These are phyloP conservation scores for Chesias legatella DNA, from an alignment of 2,888 invertebrate genomes.

Conservation along the genomic window DNA sequence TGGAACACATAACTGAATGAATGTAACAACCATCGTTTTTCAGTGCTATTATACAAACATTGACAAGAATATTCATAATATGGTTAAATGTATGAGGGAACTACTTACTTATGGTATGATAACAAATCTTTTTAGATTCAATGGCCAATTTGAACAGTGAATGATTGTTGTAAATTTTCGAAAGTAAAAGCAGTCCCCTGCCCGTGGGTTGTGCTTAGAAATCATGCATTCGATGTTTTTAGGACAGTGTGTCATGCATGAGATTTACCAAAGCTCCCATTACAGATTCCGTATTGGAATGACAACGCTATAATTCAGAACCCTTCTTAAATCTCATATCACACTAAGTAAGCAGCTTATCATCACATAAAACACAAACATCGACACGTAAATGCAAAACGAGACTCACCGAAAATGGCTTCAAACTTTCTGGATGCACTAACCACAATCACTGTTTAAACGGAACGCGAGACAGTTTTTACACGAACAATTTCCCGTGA, in stretches of 20 bases:
- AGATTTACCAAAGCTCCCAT: conserved; percentile 9
- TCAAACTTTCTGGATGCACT: conserved; percentile 62
- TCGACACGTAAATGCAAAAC: conserved; percentile 61
- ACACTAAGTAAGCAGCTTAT: conserved; percentile 32
- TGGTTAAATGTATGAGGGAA: no score
- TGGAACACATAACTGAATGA: no score
- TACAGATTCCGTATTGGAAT: conserved; percentile 11
- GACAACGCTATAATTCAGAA: conserved; percentile 18
- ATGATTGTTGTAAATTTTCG: not conserved
- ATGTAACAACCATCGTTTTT: no score
- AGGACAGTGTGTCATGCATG: conserved; percentile 28
- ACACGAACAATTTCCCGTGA: conserved; percentile 63
- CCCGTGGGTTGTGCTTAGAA: conserved; percentile 4
- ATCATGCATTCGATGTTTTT: conserved; percentile 20
- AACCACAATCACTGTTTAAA: conserved; percentile 58
- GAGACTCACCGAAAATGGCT: conserved; percentile 74
- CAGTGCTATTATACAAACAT: no score
- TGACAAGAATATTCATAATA: no score
- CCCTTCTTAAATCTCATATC: conserved; percentile 30
- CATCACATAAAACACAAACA: conserved; percentile 40
- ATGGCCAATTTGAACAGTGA: not conserved
- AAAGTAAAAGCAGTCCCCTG: not conserved
- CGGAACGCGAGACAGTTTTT: conserved; percentile 72
- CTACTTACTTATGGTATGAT: no score
- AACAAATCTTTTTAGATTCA: no score